A percentile compares a stretch with the other conserved stretches of the same genome.
Evolutionary conservation across 2,888 invertebrate genomes (phyloP).

Genomic region (Nymphalis urticae): DNA sequence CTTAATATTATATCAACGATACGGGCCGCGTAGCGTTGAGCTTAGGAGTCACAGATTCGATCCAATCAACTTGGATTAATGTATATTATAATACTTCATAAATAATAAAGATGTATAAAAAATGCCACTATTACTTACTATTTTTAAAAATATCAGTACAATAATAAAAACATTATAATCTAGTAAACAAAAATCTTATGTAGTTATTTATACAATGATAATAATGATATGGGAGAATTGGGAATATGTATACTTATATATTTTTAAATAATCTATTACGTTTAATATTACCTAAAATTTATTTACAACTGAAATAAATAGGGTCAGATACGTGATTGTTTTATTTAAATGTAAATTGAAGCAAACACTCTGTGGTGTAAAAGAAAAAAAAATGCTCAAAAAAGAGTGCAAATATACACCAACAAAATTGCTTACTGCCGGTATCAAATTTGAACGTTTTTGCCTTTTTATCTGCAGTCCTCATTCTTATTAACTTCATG

Average conservation of each 20-base stretch:
- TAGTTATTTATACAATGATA: too few species aligned
- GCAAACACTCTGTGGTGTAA: constrained; percentile 56
- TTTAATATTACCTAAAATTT: neutral
- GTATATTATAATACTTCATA: too few species aligned
- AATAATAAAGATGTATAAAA: too few species aligned
- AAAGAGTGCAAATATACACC: constrained; percentile 31
- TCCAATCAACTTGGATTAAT: too few species aligned
- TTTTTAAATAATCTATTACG: neutral
- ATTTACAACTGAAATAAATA: constrained; percentile 6
- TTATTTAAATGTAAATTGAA: constrained; percentile 47
- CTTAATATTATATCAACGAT: too few species aligned
- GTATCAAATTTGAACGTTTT: constrained; percentile 84
- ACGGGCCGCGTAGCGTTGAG: too few species aligned
- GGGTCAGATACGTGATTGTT: constrained; percentile 6
- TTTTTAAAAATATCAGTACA: too few species aligned
- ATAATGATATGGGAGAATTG: too few species aligned
- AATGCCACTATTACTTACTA: too few species aligned
- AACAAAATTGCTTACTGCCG: constrained; percentile 76
- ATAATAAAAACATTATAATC: too few species aligned
- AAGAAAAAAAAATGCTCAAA: constrained; percentile 54
- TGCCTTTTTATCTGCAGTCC: constrained; percentile 80
- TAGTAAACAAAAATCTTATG: too few species aligned
- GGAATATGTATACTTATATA: neutral
- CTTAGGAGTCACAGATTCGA: too few species aligned
- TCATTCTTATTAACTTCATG: constrained; percentile 84